Percentiles rank a stretch among this genome's conserved stretches.
phyloP scores from a whole-genome alignment of 2,113 vertebrate genomes.

The Boleophthalmus pectinirostris region DNA sequence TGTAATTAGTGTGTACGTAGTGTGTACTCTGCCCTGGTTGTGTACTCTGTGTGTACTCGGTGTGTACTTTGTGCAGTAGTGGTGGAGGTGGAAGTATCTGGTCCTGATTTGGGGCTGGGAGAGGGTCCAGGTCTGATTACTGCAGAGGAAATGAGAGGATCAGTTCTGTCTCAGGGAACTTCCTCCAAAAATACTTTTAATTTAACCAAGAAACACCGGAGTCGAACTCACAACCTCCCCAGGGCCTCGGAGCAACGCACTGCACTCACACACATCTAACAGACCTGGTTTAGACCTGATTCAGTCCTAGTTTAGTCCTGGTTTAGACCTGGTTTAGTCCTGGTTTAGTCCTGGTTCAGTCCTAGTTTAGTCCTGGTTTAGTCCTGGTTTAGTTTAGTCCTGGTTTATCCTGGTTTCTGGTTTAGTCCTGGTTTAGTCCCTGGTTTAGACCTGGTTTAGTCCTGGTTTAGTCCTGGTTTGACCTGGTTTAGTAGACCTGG shows the following conservation, averaged over 20 bases:
- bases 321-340: background rate
- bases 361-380: too few species aligned
- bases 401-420: too few species aligned
- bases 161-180: constrained; percentile 98
- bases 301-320: too few species aligned
- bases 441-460: too few species aligned
- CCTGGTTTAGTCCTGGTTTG: too few species aligned
- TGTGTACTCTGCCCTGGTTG: too few species aligned
- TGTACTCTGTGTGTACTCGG: background rate
- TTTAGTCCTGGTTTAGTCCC: too few species aligned
- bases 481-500: too few species aligned
- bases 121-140: constrained; percentile 90
- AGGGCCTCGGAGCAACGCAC: background rate
- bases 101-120: constrained; percentile 91
- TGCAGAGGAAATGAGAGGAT: constrained; percentile 99
- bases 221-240: background rate
- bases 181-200: constrained; percentile 79
- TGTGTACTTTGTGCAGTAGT: background rate
- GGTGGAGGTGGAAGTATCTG: background rate
- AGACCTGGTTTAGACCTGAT: background rate
- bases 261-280: background rate
- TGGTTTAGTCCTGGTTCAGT: background rate
- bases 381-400: too few species aligned
- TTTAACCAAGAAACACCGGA: background rate
- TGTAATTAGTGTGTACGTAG: too few species aligned